Evolutionary conservation across 2,113 vertebrate species (phyloP), one percentile per base, ranked within the genome.

Genomic region (Pipa parva): DNA sequence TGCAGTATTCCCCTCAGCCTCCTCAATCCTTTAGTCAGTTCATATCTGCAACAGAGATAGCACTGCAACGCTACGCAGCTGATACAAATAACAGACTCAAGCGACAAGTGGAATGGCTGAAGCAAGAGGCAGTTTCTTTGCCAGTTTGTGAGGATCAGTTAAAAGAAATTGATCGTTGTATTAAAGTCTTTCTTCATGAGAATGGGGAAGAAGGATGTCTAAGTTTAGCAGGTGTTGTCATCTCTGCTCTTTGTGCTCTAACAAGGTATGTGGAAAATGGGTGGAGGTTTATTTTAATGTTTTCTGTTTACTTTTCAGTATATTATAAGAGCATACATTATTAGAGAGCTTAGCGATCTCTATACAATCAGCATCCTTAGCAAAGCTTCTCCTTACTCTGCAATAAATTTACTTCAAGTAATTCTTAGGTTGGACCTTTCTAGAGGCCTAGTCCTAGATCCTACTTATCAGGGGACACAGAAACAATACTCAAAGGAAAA

Each of bases 81-180:
- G 96, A 99, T 5, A 91, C 89, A 13, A 98, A 99, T 24, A 89
- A 76, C 48, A 79, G 91, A 0, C 87, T 97, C 1, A 78, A 98
- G 74, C 81, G 91, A 66, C 96, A 97, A 66, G 89, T 93, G 29
- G 96, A 99, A 54, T 85, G 95, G 0, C 81, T 97, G 37, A 99
- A 99, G 74, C 92, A 93, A 2, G 97, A 99, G 82, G 94, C 92
- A 0, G 92, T 92, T 4, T 92, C 89, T 0, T 85, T 92, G 0
- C 83, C 88, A 0, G 90, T 90, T 22, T 98, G 95, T 26, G 94
- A 99, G 78, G 95, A 99, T 71, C 96, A 98, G 81, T 76, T 97
- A 65, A 93, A 97, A 76, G 96, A 99, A 86, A 98, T 98, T 3
- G 95, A 99, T 59, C 93, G 92, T 69, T 98, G 96, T 78, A 97